phyloP scores from a whole-genome alignment of 2,797 vertebrate species.

The Cichlasoma orientale region DNA sequence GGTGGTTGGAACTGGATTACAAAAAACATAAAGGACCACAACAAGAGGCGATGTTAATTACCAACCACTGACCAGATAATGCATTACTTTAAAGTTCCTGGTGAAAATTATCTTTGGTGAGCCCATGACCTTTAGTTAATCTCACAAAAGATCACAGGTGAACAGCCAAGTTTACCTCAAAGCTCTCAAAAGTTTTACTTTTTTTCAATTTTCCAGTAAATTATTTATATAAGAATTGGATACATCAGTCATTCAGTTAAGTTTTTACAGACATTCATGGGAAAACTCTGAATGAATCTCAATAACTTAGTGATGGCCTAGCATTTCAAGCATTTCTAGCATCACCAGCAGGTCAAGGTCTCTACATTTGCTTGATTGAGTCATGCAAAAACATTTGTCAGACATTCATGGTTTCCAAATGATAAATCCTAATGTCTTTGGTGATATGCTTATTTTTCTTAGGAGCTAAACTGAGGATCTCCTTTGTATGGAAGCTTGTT shows the following conservation, averaged over 20 bases:
- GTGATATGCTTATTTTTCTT: no score
- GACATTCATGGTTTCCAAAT: no score
- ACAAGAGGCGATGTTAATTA: not conserved
- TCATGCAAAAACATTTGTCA: no score
- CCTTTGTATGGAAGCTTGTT: no score
- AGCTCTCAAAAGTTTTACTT: not conserved
- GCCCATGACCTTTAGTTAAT: not conserved
- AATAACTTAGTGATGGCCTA: not conserved
- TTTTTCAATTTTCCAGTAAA: not conserved
- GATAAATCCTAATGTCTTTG: no score
- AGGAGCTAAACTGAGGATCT: no score
- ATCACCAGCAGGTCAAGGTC: no score
- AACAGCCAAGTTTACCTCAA: not conserved
- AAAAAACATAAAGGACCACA: not conserved
- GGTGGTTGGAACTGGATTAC: not conserved
- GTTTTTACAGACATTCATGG: not conserved
- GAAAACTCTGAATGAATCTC: not conserved
- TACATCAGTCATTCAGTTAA: not conserved
- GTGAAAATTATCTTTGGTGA: not conserved
- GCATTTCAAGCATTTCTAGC: no score
- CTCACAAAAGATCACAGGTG: not conserved
- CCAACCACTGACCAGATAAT: not conserved
- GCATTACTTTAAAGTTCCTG: fast-evolving
- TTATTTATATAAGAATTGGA: not conserved
- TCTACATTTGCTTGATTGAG: no score